A percentile compares a stretch with the other conserved stretches of the same genome.
These are phyloP conservation scores for Eublepharis macularius DNA, from an alignment of 2,113 vertebrate species.

Conservation along the genomic window DNA sequence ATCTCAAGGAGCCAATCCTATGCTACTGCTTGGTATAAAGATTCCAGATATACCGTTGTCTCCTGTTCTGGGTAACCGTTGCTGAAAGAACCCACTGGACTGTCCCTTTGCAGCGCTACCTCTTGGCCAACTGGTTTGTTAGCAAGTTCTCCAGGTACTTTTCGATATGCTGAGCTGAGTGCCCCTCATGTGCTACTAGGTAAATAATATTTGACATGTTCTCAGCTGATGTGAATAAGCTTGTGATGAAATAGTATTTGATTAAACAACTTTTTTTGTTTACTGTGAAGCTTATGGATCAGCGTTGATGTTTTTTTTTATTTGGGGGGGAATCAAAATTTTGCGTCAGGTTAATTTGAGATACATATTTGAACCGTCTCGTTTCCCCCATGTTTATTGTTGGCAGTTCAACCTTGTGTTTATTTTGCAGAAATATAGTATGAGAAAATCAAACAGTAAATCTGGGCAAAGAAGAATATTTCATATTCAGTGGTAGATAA, in stretches of 20 bases:
- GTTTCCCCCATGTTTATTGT: neutral
- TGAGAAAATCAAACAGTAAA: neutral
- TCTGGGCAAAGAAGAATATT: neutral
- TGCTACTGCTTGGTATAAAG: neutral
- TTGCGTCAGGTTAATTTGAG: neutral
- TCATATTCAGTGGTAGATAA: slow-evolving; percentile 5
- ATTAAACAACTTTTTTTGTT: neutral
- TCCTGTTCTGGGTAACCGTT: neutral
- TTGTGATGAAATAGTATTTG: neutral
- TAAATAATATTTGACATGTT: neutral
- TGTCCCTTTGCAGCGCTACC: no score
- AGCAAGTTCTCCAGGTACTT: neutral
- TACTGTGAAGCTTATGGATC: neutral
- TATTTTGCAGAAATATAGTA: slow-evolving; percentile 6
- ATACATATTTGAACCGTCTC: neutral
- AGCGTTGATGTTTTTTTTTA: neutral
- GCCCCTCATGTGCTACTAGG: neutral
- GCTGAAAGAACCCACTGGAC: neutral
- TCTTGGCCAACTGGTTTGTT: neutral
- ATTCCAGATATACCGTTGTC: neutral
- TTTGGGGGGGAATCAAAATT: neutral
- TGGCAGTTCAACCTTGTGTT: neutral
- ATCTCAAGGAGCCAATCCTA: neutral
- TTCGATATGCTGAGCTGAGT: neutral
- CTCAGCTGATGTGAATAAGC: neutral